Evolutionary conservation across 2,797 vertebrate genomes (phyloP).

Genomic region (Gorsachius magnificus): DNA sequence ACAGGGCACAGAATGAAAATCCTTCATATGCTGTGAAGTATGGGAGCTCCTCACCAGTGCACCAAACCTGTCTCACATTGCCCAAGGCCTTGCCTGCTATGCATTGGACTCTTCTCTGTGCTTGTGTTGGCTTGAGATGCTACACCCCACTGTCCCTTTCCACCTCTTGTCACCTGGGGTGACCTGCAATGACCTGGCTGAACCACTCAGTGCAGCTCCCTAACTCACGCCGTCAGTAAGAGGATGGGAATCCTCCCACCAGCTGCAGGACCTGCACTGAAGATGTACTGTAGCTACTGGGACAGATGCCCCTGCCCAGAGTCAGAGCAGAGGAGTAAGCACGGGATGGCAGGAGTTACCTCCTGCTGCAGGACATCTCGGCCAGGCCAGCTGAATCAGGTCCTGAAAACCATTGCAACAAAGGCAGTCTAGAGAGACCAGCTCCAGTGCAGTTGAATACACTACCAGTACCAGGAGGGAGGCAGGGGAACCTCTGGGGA

Average conservation of each 20-base stretch:
- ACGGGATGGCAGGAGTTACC: neutral
- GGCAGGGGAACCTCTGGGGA: neutral
- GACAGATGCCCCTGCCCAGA: neutral
- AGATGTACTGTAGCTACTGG: fast-evolving
- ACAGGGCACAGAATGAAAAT: neutral
- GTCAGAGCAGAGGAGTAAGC: neutral
- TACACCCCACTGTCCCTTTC: too few species aligned
- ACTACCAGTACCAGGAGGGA: neutral
- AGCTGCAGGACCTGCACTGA: neutral
- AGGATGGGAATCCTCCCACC: neutral
- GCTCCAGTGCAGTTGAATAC: neutral
- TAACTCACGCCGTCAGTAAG: fast-evolving
- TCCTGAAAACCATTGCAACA: neutral
- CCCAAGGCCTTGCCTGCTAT: neutral
- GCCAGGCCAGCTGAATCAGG: neutral
- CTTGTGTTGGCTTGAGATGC: neutral
- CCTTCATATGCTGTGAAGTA: fast-evolving
- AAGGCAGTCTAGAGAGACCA: neutral
- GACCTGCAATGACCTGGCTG: neutral
- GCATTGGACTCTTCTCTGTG: neutral
- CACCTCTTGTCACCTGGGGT: neutral
- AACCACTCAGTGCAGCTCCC: neutral
- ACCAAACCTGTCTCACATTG: neutral
- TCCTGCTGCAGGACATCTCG: neutral
- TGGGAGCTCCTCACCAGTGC: neutral